Percentiles rank a stretch among this genome's conserved stretches.
phyloP scores from a whole-genome alignment of 2,113 vertebrate genomes.

The Sminthopsis crassicaudata region DNA sequence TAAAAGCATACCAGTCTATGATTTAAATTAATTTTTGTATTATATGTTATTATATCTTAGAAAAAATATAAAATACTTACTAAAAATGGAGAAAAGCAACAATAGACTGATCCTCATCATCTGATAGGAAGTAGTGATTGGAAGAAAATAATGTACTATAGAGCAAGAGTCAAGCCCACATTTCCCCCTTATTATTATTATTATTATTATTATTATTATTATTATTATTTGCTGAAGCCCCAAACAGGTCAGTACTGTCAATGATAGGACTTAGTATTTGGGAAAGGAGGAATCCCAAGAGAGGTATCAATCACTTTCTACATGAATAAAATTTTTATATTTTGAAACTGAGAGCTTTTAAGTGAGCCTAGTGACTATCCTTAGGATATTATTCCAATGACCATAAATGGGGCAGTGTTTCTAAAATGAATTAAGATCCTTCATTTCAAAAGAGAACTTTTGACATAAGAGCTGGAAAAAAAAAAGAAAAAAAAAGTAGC shows the following conservation, averaged over 20 bases:
- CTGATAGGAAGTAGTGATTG: background rate
- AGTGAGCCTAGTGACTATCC: background rate
- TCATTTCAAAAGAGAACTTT: background rate
- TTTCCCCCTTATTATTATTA: background rate
- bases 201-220: background rate
- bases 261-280: background rate
- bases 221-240: background rate
- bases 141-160: background rate
- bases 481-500: background rate
- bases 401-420: background rate
- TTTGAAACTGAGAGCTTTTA: background rate
- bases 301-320: background rate
- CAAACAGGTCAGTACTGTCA: background rate
- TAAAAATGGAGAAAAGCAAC: background rate
- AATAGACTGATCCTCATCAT: background rate
- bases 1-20: background rate
- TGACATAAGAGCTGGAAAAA: background rate
- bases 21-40: background rate
- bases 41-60: background rate
- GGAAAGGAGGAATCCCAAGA: background rate
- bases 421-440: background rate
- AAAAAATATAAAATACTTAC: background rate
- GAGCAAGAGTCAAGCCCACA: background rate
- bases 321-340: background rate
- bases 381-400: background rate